Evolutionary conservation across 2,113 vertebrate species (phyloP).

Genomic region (Megaleporinus macrocephalus): DNA sequence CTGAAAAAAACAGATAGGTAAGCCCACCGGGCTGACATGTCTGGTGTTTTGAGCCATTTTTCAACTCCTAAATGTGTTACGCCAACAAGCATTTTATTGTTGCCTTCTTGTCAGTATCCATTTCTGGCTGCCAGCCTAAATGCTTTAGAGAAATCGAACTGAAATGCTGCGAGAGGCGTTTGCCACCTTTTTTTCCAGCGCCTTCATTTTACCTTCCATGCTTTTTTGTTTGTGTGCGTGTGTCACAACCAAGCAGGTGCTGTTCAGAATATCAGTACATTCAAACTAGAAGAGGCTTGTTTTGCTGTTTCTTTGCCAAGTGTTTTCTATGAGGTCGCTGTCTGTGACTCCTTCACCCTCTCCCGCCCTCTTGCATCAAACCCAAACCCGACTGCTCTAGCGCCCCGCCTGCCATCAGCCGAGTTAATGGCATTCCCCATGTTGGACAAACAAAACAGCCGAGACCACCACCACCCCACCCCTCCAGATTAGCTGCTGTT

Average conservation of each 20-base stretch:
- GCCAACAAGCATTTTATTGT: slow-evolving; percentile 29
- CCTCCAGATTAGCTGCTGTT: background rate
- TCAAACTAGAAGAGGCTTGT: background rate
- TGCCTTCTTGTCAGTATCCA: slow-evolving; percentile 42
- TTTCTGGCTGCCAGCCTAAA: slow-evolving; percentile 13
- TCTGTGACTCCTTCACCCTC: background rate
- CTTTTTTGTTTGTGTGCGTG: background rate
- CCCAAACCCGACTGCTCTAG: background rate
- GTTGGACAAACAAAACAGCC: slow-evolving; percentile 2
- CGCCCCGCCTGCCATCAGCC: slow-evolving; percentile 11
- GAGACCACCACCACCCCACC: background rate
- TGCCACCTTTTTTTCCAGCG: slow-evolving; percentile 14
- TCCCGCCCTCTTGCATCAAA: background rate
- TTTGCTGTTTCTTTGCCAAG: background rate
- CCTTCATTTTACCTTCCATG: background rate
- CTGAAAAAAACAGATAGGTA: slow-evolving; percentile 17
- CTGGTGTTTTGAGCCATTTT: slow-evolving; percentile 35
- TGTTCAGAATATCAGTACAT: slow-evolving; percentile 5
- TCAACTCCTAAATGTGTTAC: slow-evolving; percentile 37
- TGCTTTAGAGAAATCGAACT: slow-evolving; percentile 21
- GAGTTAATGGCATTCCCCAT: background rate
- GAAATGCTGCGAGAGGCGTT: slow-evolving; percentile 25
- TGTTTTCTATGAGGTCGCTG: background rate
- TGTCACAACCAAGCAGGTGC: background rate
- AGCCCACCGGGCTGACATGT: slow-evolving; percentile 41